Evolutionary conservation across 1,140 invertebrate genomes (phyloP).

Genomic region (Drosophila simulans): DNA sequence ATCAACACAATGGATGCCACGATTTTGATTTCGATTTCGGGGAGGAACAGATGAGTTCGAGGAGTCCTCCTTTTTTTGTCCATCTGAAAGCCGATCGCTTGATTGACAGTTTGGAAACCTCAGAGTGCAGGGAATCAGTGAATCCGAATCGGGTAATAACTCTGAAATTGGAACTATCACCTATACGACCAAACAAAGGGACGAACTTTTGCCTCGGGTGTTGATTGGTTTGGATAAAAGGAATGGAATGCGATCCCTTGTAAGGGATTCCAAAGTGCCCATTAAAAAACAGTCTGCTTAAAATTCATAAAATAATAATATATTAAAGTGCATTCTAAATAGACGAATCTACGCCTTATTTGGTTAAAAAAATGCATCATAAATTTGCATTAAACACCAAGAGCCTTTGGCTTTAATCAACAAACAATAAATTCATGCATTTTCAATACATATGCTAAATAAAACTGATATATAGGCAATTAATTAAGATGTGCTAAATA

Average conservation of each 20-base stretch:
- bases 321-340: no score
- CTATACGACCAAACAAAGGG: constrained; percentile 23
- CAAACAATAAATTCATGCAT: not conserved
- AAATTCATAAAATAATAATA: not conserved
- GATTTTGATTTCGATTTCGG: constrained; percentile 17
- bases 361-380: not conserved
- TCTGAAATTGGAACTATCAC: constrained; percentile 52
- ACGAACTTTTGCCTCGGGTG: constrained; percentile 39
- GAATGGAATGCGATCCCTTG: constrained; percentile 9
- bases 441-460: not conserved
- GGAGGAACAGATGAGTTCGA: constrained; percentile 36
- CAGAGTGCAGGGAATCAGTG: constrained; percentile 29
- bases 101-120: constrained; percentile 43
- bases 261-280: not conserved
- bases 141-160: constrained; percentile 19
- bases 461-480: constrained; percentile 6
- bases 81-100: constrained; percentile 44
- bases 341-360: no score
- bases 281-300: not conserved
- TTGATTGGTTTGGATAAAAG: constrained; percentile 40
- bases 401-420: not conserved
- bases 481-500: constrained; percentile 11
- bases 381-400: not conserved
- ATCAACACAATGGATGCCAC: constrained; percentile 45
- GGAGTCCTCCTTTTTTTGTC: constrained; percentile 14